A percentile compares a stretch with the other conserved stretches of the same genome.
Conservation (phyloP, 2,888 invertebrate species). For the Thereva nobilitata region DNA sequence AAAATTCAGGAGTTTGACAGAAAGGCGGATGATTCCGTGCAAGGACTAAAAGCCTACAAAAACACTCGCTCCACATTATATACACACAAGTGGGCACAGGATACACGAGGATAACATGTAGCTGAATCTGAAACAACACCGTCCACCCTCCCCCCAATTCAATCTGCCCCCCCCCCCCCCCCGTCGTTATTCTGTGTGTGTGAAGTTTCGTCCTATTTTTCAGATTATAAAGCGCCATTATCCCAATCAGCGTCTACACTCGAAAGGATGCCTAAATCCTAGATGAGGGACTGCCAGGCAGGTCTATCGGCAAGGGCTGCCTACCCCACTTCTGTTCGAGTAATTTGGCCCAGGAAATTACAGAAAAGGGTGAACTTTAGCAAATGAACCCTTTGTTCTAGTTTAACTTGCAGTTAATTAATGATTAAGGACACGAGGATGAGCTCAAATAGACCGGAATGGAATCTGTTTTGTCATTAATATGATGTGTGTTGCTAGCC, state of each 20-base stretch:
- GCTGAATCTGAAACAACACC: too few species aligned
- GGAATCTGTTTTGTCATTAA: not conserved
- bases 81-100: too few species aligned
- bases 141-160: not conserved
- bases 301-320: conserved; percentile 1
- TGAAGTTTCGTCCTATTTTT: not conserved
- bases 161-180: not conserved
- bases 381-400: conserved; percentile 24
- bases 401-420: conserved; percentile 16
- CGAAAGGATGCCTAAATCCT: conserved; percentile 8
- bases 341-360: conserved; percentile 15
- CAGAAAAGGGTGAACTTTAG: conserved; percentile 2
- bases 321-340: not conserved
- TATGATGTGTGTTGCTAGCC: too few species aligned
- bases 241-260: not conserved
- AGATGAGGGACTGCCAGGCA: conserved; percentile 3
- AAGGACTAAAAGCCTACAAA: too few species aligned
- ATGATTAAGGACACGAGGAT: conserved; percentile 7
- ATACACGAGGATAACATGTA: too few species aligned
- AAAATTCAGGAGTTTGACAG: too few species aligned
- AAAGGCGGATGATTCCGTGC: too few species aligned
- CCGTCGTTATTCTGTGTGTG: not conserved
- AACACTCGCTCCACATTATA: too few species aligned
- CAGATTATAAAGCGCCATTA: not conserved
- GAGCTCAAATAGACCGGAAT: not conserved